These are phyloP conservation scores for Odontomyia ornata DNA, from an alignment of 2,888 invertebrate species.

Conservation along the genomic window DNA sequence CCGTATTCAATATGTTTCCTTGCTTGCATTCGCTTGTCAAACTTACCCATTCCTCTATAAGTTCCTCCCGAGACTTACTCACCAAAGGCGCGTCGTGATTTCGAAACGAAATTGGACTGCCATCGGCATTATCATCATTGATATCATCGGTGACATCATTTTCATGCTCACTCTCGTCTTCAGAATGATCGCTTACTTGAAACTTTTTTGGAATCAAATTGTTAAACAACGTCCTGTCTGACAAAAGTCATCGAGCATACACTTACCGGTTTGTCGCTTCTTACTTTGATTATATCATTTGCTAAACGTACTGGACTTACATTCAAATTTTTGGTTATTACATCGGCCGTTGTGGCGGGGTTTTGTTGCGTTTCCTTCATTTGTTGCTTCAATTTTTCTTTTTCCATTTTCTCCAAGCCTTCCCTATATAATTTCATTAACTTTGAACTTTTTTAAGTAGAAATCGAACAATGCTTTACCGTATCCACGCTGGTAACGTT, in stretches of 20 bases:
- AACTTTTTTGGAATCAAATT: slow-evolving; percentile 52
- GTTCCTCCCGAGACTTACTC: slow-evolving; percentile 68
- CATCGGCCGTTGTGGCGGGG: slow-evolving; percentile 61
- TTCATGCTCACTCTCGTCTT: slow-evolving; percentile 53
- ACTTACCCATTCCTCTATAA: slow-evolving; percentile 75
- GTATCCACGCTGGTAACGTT: slow-evolving; percentile 96
- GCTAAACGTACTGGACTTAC: slow-evolving; percentile 44
- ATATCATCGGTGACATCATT: slow-evolving; percentile 46
- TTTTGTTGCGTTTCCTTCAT: slow-evolving; percentile 74
- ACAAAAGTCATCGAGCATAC: neutral
- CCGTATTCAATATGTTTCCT: too few species aligned
- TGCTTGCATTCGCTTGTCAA: too few species aligned
- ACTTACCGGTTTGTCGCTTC: slow-evolving; percentile 39
- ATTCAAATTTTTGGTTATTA: slow-evolving; percentile 22
- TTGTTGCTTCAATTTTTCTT: slow-evolving; percentile 86
- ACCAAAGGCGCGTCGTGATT: slow-evolving; percentile 45
- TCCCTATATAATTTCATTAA: slow-evolving; percentile 58
- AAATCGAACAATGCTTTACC: slow-evolving; percentile 68
- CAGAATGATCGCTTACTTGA: slow-evolving; percentile 61
- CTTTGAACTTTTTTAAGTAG: neutral
- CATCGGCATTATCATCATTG: slow-evolving; percentile 48
- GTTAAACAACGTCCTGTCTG: slow-evolving; percentile 2
- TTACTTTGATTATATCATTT: slow-evolving; percentile 44
- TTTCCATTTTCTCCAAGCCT: slow-evolving; percentile 97
- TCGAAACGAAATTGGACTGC: neutral